Base-by-base conservation (phyloP, 2,113 vertebrate genomes). In the Mastomys coucha region DNA sequence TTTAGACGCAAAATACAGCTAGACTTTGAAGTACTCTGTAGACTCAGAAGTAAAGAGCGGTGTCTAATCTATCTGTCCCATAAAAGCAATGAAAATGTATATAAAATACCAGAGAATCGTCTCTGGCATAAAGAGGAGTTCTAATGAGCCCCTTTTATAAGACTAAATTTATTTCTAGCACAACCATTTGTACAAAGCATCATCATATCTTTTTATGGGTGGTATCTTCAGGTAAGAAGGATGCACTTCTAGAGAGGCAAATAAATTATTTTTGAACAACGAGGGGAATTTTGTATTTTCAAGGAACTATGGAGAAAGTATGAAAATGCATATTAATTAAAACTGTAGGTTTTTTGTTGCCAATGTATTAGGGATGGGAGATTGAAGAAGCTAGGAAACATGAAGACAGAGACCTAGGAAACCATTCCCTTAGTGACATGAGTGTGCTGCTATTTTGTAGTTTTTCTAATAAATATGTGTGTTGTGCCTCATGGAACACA, bases 81-180 rank as follows among this genome's bases (percentile, higher is more conserved):
- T 93, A 97, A 98, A 97, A 97, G 60, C 96, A 97, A 97, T 51
- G 92, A 97, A 96, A 94, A 95, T 58, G 91, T 73, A 67, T 85
- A 95, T 96, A 96, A 97, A 96, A 85, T 97, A 94, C 75, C 96
- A 95, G 91, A 90, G 91, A 94, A 88, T 85, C 91, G 82, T 93
- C 94, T 53, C 81, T 93, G 60, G 75, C 87, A 93, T 96, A 91
- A 76, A 97, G 76, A 93, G 51, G 39, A 93, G 88, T 90, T 93
- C 89, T 97, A 97, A 97, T 94, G 93, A 96, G 93, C 67, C 88
- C 75, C 58, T 90, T 96, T 97, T 96, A 95, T 96, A 95, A 94
- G 93, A 19, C 85, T 88, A 75, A 96, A 96, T 97, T 97, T 97
- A 95, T 97, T 96, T 95, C 87, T 88, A 91, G 88, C 95, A 93